Evolutionary conservation across 2,113 vertebrate species (phyloP), one percentile per base, ranked within the genome.

Genomic region (Callithrix jacchus): DNA sequence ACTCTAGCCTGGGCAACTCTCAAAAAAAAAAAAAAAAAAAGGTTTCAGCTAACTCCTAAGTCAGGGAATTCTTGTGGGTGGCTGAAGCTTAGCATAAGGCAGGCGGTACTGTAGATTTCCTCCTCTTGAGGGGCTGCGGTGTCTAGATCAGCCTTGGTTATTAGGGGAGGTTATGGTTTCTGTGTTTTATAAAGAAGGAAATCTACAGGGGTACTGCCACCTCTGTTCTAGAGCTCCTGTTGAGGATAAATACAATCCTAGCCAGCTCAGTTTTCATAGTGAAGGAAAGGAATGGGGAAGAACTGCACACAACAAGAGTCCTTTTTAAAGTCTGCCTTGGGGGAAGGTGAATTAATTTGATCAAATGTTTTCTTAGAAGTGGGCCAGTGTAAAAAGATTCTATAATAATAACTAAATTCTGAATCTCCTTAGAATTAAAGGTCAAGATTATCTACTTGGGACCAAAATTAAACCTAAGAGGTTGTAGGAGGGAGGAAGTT

Each of bases 311-410:
- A 81, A 23, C 1, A 3, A 81, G 82, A 97, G 52, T 54, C 68
- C 89, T 94, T 97, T 92, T 93, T 85, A 94, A 94, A 96, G 86
- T 92, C 58, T 98, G 94, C 89, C 47, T 64, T 94, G 87, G 73
- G 94, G 87, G 86, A 93, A 89, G 80, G 92, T 87, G 76, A 98
- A 64, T 89, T 84, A 96, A 7, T 97, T 87, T 96, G 94, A 90
- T 42, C 94, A 86, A 58, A 9, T 94, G 76, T 92, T 94, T 95
- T 97, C 95, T 87, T 96, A 95, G 90, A 97, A 94, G 61, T 93
- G 61, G 23, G 87, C 70, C 87, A 95, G 45, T 97, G 8, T 95
- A 52, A 93, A 97, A 94, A 87, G 80, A 94, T 96, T 94, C 85
- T 92, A 64, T 30, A 32, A 64, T 64, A 81, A 81, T 76, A 97